Conservation (phyloP, 2,888 invertebrate genomes). For the Steromphala cineraria region DNA sequence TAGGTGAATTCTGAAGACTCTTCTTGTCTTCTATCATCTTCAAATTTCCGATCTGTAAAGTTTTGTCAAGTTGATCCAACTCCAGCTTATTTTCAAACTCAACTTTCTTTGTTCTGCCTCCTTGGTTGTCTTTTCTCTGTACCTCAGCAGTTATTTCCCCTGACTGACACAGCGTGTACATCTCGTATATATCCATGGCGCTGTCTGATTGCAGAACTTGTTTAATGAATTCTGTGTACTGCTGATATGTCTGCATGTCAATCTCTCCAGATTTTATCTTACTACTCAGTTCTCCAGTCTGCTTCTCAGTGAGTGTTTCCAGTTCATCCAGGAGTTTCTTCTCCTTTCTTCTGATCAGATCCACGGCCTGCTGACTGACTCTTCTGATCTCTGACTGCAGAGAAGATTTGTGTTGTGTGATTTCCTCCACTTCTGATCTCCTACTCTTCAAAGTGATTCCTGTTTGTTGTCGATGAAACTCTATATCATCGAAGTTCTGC, state of each 20-base stretch:
- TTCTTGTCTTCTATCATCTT: too few species aligned
- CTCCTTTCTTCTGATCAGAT: neutral
- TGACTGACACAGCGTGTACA: neutral
- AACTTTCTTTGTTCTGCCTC: too few species aligned
- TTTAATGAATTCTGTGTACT: neutral
- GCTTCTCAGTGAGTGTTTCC: neutral
- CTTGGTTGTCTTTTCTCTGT: too few species aligned
- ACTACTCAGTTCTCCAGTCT: neutral
- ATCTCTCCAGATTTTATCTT: neutral
- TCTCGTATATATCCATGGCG: neutral
- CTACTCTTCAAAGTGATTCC: neutral
- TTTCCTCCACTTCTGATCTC: neutral
- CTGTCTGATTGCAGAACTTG: neutral
- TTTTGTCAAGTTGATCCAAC: too few species aligned
- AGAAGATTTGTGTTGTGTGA: neutral
- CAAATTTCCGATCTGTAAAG: too few species aligned
- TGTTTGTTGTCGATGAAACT: neutral
- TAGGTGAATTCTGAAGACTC: too few species aligned
- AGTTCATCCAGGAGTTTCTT: neutral
- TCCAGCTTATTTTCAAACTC: too few species aligned
- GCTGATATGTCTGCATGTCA: neutral
- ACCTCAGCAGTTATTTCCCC: neutral
- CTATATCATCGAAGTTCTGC: neutral
- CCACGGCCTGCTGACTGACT: neutral
- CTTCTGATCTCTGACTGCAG: neutral